Evolutionary conservation across 2,888 invertebrate genomes (phyloP), one percentile per base, ranked within the genome.

Genomic region (Protonemura montana): DNA sequence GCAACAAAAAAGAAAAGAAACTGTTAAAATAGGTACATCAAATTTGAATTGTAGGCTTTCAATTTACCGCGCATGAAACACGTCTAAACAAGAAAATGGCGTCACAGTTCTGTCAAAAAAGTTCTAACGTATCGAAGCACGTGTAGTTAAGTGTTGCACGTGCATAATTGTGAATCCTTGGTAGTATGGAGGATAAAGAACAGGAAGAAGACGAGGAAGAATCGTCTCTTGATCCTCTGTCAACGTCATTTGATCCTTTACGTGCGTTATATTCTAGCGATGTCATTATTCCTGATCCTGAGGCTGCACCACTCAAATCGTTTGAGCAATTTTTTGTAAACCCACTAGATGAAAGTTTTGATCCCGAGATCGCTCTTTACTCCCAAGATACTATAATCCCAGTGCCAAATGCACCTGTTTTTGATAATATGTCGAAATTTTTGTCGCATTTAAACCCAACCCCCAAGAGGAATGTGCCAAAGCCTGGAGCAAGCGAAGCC

Each of bases 331-430:
- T 7, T 28, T 27, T 16, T 89, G 90, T 95, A 86, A 93, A 95
- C 89, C 91, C 93, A 85, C 91, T 90, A 76, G 94, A 94, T 90
- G 92, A 92, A 7, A 90, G 91, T 84, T 97, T 95, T 89, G 93
- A 97, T 91, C 95, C 97, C 0, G 76, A 96, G 0, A 94, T 94
- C 90, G 96, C 95, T 0, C 91, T 97, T 21, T 94, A 94, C 89
- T 93, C 94, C 0, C 88, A 92, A 0, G 93, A 93, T 89, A 89
- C 93, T 0, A 91, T 91, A 86, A 89, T 94, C 25, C 94, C 95
- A 0, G 91, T 92, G 2, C 90, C 93, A 26, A 91, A 92, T 87
- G 95, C 95, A 0, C 93, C 94, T 29, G 88, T 92, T 86, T 95
- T 94, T 89, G 96, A 97, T 90, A 97, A 96, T 90, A 88, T 97